phyloP scores from a whole-genome alignment of 2,113 vertebrate species.

The Tapirus terrestris region DNA sequence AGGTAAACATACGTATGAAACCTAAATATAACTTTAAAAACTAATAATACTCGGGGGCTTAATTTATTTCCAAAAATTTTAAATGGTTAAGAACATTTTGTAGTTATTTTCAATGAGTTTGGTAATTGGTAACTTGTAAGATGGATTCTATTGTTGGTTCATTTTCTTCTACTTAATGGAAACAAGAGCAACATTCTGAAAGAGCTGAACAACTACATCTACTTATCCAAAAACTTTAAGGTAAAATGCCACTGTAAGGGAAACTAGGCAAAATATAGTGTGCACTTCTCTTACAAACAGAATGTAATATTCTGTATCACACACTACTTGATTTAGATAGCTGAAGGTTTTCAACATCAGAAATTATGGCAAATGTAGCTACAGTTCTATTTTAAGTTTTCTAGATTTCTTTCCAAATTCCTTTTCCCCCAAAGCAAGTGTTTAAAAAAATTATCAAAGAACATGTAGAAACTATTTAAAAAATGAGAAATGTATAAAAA shows the following conservation, averaged over 20 bases:
- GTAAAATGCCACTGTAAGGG: background rate
- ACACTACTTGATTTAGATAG: background rate
- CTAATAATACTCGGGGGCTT: background rate
- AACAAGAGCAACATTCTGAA: background rate
- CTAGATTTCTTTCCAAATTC: background rate
- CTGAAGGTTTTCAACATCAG: background rate
- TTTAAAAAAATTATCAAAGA: background rate
- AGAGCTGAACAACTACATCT: background rate
- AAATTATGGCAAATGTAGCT: background rate
- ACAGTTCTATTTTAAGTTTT: background rate
- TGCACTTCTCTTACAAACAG: background rate
- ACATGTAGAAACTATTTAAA: background rate
- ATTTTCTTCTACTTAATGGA: background rate
- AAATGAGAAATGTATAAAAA: background rate
- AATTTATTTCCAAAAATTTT: background rate
- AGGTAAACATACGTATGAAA: background rate
- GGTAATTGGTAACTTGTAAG: background rate
- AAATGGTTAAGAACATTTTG: background rate
- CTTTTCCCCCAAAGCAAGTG: background rate
- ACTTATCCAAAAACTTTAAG: background rate
- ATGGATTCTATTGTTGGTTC: background rate
- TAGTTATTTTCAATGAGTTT: background rate
- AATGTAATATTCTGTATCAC: background rate
- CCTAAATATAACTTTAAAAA: background rate
- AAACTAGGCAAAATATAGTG: background rate